Conservation (phyloP, 2,888 invertebrate species). For the Tanytarsus gracilentus region DNA sequence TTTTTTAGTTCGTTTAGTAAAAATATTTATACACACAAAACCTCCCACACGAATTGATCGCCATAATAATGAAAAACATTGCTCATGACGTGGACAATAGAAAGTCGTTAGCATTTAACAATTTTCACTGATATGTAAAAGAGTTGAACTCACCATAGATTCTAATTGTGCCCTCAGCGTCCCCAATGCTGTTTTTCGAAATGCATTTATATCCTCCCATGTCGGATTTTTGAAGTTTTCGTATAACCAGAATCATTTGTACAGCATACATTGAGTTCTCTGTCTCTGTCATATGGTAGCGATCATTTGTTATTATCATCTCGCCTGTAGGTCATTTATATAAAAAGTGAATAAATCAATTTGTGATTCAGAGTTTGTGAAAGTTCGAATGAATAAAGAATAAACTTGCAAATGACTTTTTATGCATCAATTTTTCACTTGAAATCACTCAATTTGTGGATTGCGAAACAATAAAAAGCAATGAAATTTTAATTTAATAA, state of each 20-base stretch:
- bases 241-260: slow-evolving; percentile 70
- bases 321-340: slow-evolving; percentile 54
- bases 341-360: background rate
- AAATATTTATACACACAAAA: too few species aligned
- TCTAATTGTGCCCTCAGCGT: slow-evolving; percentile 80
- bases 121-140: too few species aligned
- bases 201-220: slow-evolving; percentile 85
- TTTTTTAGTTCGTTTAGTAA: too few species aligned
- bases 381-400: too few species aligned
- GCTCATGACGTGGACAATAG: background rate
- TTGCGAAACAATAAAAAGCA: too few species aligned
- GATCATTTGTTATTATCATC: slow-evolving; percentile 83
- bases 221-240: slow-evolving; percentile 64
- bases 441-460: too few species aligned
- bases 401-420: too few species aligned
- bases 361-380: background rate
- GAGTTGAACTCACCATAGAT: slow-evolving; percentile 65
- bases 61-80: too few species aligned
- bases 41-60: too few species aligned
- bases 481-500: slow-evolving; percentile 10
- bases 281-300: slow-evolving; percentile 73
- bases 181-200: slow-evolving; percentile 86
- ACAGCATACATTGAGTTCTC: slow-evolving; percentile 74
- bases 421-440: too few species aligned
- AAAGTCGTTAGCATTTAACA: background rate